Evolutionary conservation across 2,888 invertebrate genomes (phyloP).

Genomic region (Parnassius mnemosyne): DNA sequence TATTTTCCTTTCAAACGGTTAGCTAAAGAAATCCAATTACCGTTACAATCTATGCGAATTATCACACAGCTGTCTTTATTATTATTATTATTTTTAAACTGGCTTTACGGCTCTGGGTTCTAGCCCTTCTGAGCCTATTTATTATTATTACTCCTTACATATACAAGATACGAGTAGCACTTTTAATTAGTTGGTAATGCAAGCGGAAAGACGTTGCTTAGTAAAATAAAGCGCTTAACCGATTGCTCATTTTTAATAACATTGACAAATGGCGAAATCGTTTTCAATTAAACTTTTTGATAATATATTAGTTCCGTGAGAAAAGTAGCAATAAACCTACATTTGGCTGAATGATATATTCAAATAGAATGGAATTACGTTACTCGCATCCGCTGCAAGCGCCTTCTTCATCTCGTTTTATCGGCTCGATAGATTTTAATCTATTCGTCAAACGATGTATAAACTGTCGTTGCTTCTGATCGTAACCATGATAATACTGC

Average conservation of each 20-base stretch:
- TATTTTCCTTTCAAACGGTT: slow-evolving; percentile 47
- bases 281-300: slow-evolving; percentile 73
- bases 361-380: slow-evolving; percentile 76
- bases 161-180: slow-evolving; percentile 29
- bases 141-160: slow-evolving; percentile 34
- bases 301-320: slow-evolving; percentile 79
- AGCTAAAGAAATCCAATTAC: slow-evolving; percentile 52
- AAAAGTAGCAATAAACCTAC: slow-evolving; percentile 80
- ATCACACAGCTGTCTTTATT: slow-evolving; percentile 45
- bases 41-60: slow-evolving; percentile 49
- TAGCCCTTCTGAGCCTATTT: no score
- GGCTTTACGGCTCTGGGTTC: no score
- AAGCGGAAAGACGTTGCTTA: slow-evolving; percentile 49
- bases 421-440: slow-evolving; percentile 64
- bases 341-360: slow-evolving; percentile 76
- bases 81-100: slow-evolving; percentile 39
- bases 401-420: slow-evolving; percentile 62
- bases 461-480: slow-evolving; percentile 62
- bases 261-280: slow-evolving; percentile 71
- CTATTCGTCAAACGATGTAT: slow-evolving; percentile 71
- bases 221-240: slow-evolving; percentile 47
- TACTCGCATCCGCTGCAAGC: slow-evolving; percentile 72
- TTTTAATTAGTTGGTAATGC: slow-evolving; percentile 47
- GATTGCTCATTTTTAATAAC: slow-evolving; percentile 55
- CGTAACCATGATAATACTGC: slow-evolving; percentile 51